These are phyloP conservation scores for Cephus cinctus DNA, from an alignment of 1,140 invertebrate genomes.

Conservation along the genomic window DNA sequence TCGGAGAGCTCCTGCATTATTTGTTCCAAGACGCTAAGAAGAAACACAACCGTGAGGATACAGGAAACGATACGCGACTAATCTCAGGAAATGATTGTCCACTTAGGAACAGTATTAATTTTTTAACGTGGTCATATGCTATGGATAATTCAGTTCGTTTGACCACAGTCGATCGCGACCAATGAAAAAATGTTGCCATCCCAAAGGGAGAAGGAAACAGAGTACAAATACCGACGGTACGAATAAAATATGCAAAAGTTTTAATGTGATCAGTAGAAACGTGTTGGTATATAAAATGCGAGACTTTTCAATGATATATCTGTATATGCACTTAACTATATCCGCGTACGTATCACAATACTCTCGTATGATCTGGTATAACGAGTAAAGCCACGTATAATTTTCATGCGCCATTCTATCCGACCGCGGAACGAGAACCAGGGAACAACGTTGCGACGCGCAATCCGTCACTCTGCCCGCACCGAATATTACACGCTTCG, in stretches of 20 bases:
- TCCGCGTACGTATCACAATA: background rate
- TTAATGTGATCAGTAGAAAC: too few relatives aligned
- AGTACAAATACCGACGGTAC: background rate
- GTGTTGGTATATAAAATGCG: too few relatives aligned
- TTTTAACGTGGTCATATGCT: too few relatives aligned
- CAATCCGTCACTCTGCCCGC: background rate
- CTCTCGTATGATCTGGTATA: background rate
- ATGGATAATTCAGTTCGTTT: too few relatives aligned
- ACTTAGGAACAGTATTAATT: too few relatives aligned
- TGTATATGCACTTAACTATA: background rate
- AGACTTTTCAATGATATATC: background rate
- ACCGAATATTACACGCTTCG: background rate
- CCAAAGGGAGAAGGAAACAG: too few relatives aligned
- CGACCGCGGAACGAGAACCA: background rate
- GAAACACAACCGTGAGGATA: background rate
- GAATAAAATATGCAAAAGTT: background rate
- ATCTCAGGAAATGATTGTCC: too few relatives aligned
- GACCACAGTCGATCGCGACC: too few relatives aligned
- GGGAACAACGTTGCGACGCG: background rate
- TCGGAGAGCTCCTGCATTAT: constrained; percentile 12
- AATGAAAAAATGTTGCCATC: too few relatives aligned
- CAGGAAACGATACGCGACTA: too few relatives aligned
- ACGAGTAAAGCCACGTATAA: background rate
- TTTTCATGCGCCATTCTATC: background rate
- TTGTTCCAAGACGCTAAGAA: background rate